Percentiles rank a stretch among this genome's conserved stretches.
phyloP scores from a whole-genome alignment of 1,140 invertebrate genomes.

The Homalodisca vitripennis region DNA sequence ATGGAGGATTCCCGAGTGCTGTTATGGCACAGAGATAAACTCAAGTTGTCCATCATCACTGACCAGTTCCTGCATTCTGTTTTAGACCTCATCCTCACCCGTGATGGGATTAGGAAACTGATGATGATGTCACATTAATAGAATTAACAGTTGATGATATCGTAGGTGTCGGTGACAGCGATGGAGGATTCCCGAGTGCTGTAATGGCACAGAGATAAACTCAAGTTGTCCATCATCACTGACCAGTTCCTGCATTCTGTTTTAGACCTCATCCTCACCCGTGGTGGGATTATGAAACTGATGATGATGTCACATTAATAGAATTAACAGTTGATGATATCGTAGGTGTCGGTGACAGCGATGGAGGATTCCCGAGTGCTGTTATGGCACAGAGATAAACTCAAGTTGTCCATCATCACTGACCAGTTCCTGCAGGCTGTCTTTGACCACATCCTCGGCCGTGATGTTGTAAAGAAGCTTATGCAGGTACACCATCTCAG shows the following conservation, averaged over 20 bases:
- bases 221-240: constrained; percentile 79
- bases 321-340: too few relatives aligned
- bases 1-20: constrained; percentile 83
- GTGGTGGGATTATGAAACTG: constrained; percentile 86
- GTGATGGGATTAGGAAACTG: constrained; percentile 86
- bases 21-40: constrained; percentile 82
- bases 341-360: constrained; percentile 83
- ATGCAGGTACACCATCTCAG: constrained; percentile 77
- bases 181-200: constrained; percentile 83
- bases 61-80: constrained; percentile 82
- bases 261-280: constrained; percentile 82
- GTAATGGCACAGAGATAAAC: constrained; percentile 82
- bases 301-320: too few relatives aligned
- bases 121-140: too few relatives aligned
- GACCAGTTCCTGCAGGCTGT: constrained; percentile 82
- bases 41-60: constrained; percentile 78
- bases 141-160: too few relatives aligned
- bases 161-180: constrained; percentile 83
- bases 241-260: constrained; percentile 82
- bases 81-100: constrained; percentile 82
- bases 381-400: constrained; percentile 82
- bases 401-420: constrained; percentile 79
- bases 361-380: constrained; percentile 83
- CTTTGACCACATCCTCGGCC: constrained; percentile 82
- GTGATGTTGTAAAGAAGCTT: constrained; percentile 87